phyloP scores from a whole-genome alignment of 2,113 vertebrate genomes.

The Phalacrocorax pelagicus region DNA sequence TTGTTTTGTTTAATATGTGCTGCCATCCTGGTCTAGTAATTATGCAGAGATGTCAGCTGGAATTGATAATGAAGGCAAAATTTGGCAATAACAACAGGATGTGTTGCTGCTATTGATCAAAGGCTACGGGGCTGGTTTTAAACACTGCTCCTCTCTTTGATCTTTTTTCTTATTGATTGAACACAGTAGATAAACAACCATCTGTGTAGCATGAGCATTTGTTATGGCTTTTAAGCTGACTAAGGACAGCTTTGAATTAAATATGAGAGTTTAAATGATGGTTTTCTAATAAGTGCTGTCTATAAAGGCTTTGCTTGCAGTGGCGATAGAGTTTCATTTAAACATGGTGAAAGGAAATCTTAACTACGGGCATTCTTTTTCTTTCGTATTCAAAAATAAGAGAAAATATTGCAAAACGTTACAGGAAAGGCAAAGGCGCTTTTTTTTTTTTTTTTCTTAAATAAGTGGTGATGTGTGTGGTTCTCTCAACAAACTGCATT shows the following conservation, averaged over 20 bases:
- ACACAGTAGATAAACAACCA: neutral
- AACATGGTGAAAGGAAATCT: neutral
- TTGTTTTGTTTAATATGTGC: neutral
- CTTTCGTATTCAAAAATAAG: neutral
- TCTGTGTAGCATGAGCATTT: neutral
- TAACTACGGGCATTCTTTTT: neutral
- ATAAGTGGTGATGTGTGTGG: neutral
- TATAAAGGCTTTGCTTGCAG: neutral
- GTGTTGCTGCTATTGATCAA: conserved; percentile 21
- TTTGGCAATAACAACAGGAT: conserved; percentile 8
- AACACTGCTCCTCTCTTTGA: conserved; percentile 1
- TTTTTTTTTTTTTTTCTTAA: neutral
- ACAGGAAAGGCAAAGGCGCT: neutral
- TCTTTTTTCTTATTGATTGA: neutral
- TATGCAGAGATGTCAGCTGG: neutral
- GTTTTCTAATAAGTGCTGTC: neutral
- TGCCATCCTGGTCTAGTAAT: neutral
- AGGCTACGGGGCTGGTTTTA: conserved; percentile 2
- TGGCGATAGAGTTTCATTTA: neutral
- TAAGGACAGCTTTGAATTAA: neutral
- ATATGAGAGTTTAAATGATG: neutral
- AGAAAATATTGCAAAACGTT: neutral
- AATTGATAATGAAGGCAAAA: neutral
- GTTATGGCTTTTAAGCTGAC: conserved; percentile 4
- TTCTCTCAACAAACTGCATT: neutral